These are phyloP conservation scores for Archips crataeganus DNA, from an alignment of 2,888 invertebrate genomes.

Conservation along the genomic window DNA sequence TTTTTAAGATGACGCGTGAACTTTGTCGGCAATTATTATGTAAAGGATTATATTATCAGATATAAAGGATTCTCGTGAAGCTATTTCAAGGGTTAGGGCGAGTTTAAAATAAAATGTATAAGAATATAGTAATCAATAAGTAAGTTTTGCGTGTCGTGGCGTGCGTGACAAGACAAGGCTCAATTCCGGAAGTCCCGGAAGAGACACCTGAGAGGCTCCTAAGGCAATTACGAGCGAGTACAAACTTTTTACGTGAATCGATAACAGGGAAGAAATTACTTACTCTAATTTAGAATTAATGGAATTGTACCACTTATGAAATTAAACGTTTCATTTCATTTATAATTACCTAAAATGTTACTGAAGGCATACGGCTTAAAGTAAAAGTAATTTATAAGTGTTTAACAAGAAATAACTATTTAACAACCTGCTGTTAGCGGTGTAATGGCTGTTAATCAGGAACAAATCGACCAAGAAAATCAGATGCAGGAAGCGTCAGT, in stretches of 20 bases:
- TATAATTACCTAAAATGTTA: too few relatives aligned
- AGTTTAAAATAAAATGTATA: background rate
- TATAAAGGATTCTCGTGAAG: too few relatives aligned
- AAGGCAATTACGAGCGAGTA: background rate
- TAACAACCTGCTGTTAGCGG: background rate
- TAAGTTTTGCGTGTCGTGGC: conserved; percentile 7
- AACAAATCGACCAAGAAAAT: conserved; percentile 41
- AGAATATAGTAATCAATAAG: background rate
- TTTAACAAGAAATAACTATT: background rate
- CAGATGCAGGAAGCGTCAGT: conserved; percentile 35
- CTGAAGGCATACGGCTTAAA: too few relatives aligned
- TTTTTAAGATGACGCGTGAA: too few relatives aligned
- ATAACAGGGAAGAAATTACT: background rate
- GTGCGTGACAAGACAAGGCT: conserved; percentile 11
- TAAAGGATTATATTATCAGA: too few relatives aligned
- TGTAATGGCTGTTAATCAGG: conserved; percentile 14
- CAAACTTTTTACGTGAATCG: background rate
- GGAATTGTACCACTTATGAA: too few relatives aligned
- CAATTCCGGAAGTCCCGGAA: conserved; percentile 17
- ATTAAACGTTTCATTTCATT: too few relatives aligned
- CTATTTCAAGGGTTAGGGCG: too few relatives aligned
- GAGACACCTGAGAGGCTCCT: conserved; percentile 22
- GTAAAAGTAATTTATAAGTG: background rate
- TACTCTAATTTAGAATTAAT: background rate
- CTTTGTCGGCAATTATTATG: too few relatives aligned